Evolutionary conservation across 2,113 vertebrate genomes (phyloP).

Genomic region (Perca schrenkii): DNA sequence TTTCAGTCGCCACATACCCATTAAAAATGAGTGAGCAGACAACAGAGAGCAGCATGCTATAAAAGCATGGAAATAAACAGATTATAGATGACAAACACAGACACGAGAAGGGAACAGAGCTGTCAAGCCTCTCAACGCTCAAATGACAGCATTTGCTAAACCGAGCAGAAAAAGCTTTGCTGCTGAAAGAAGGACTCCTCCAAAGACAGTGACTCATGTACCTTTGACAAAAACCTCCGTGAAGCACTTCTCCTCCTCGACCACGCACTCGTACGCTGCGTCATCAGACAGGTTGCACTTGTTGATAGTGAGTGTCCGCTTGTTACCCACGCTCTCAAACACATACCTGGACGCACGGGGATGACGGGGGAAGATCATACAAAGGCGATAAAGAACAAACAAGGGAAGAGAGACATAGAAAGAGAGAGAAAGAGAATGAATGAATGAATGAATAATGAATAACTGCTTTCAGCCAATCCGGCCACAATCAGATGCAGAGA

Average conservation of each 20-base stretch:
- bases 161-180: constrained; percentile 29
- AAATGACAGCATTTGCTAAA: constrained; percentile 54
- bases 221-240: constrained; percentile 93
- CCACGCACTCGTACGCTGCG: constrained; percentile 89
- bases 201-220: constrained; percentile 73
- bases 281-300: constrained; percentile 92
- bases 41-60: constrained; percentile 39
- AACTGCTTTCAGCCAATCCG: constrained; percentile 36
- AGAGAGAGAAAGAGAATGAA: neutral
- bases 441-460: too few relatives aligned
- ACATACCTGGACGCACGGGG: constrained; percentile 82
- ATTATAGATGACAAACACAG: constrained; percentile 48
- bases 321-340: constrained; percentile 91
- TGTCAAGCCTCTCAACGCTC: constrained; percentile 52
- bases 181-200: constrained; percentile 55
- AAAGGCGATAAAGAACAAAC: constrained; percentile 8
- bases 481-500: constrained; percentile 9
- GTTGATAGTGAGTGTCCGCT: constrained; percentile 91
- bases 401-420: neutral
- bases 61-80: constrained; percentile 51
- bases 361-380: constrained; percentile 29
- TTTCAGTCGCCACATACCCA: constrained; percentile 30
- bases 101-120: constrained; percentile 49
- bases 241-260: constrained; percentile 89
- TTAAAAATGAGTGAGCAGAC: constrained; percentile 67